phyloP scores from a whole-genome alignment of 2,888 invertebrate genomes.

The Zaprionus bogoriensis region DNA sequence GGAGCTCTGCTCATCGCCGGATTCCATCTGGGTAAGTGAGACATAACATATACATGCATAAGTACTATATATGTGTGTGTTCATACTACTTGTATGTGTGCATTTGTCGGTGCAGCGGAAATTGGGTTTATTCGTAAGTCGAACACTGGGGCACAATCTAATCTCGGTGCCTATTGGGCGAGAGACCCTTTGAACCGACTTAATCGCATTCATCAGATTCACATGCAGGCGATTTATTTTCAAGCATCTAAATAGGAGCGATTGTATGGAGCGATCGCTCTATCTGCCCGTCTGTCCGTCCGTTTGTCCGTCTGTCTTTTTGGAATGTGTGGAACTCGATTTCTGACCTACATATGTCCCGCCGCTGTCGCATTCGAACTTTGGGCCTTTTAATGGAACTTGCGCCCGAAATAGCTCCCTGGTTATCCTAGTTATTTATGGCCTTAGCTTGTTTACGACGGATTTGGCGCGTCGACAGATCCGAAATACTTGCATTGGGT shows the following conservation, averaged over 20 bases:
- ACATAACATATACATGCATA: neutral
- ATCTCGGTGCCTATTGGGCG: slow-evolving; percentile 35
- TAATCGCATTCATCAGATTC: slow-evolving; percentile 42
- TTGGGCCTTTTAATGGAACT: neutral
- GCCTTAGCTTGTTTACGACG: neutral
- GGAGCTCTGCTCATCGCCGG: slow-evolving; percentile 43
- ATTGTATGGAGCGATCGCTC: too few relatives aligned
- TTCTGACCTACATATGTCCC: slow-evolving; percentile 61
- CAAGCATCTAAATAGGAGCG: slow-evolving; percentile 56
- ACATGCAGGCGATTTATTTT: slow-evolving; percentile 26
- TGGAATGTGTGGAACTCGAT: slow-evolving; percentile 37
- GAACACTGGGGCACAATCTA: slow-evolving; percentile 33
- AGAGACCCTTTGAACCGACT: slow-evolving; percentile 50
- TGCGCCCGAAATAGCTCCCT: neutral
- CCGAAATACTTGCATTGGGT: neutral
- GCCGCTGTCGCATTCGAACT: slow-evolving; percentile 7
- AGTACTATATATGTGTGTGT: neutral
- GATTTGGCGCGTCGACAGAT: too few relatives aligned
- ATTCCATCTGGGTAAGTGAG: slow-evolving; percentile 53
- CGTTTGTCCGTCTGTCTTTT: neutral
- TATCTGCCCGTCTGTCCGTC: too few relatives aligned
- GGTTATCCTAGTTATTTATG: neutral
- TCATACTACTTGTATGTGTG: neutral
- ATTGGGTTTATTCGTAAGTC: slow-evolving; percentile 24
- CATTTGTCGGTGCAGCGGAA: slow-evolving; percentile 40